phyloP scores from a whole-genome alignment of 1,140 invertebrate genomes.

The Cylas formicarius region DNA sequence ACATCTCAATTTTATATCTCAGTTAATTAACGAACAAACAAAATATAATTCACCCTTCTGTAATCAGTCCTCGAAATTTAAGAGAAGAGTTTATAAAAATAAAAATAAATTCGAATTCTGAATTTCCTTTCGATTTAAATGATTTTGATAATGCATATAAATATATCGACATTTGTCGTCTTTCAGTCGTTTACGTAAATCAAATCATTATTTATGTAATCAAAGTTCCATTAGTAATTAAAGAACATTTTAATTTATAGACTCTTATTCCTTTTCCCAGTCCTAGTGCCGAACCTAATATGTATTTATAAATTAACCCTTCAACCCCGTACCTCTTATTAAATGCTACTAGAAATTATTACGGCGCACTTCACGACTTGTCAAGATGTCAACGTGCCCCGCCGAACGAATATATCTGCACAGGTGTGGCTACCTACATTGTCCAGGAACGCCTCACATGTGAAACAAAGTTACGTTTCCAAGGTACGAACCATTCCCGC shows the following conservation, averaged over 20 bases:
- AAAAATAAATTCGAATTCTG: conserved; percentile 19
- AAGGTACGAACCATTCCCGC: conserved; percentile 1
- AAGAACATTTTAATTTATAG: too few species aligned
- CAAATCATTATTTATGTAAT: conserved; percentile 15
- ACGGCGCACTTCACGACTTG: conserved; percentile 4
- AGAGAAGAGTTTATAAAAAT: conserved; percentile 25
- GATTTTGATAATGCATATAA: conserved; percentile 10
- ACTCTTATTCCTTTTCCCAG: too few species aligned
- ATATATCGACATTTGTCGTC: conserved; percentile 11
- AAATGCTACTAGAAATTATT: too few species aligned
- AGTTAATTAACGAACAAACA: conserved; percentile 25
- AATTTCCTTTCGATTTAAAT: conserved; percentile 6
- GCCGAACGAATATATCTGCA: not conserved
- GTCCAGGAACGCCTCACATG: conserved; percentile 1
- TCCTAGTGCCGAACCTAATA: too few species aligned
- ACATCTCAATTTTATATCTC: conserved; percentile 14
- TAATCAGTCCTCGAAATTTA: conserved; percentile 28
- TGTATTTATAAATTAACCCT: conserved; percentile 13
- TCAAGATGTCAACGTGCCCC: not conserved
- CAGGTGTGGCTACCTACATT: not conserved
- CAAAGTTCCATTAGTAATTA: conserved; percentile 19
- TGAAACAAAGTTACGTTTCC: not conserved
- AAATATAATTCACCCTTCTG: conserved; percentile 30
- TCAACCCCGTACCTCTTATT: conserved; percentile 8
- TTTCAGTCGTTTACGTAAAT: conserved; percentile 7